Percentiles rank a stretch among this genome's conserved stretches.
Conservation (phyloP, 2,888 invertebrate genomes). For the Euclidia mi region DNA sequence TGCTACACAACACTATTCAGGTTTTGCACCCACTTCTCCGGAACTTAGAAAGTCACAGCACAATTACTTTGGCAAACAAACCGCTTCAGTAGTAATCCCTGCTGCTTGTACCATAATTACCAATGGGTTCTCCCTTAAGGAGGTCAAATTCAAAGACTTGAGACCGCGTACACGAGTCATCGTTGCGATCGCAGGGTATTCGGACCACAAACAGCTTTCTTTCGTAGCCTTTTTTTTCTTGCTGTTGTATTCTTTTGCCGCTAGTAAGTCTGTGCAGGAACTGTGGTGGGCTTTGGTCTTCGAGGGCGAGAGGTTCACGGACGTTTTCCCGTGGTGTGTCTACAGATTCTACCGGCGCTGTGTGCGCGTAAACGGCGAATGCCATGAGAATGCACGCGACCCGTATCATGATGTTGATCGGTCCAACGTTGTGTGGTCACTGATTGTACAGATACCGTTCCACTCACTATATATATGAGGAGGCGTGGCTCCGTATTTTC, state of each 20-base stretch:
- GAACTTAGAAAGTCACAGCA: too few relatives aligned
- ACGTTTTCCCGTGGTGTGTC: background rate
- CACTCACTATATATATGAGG: conserved; percentile 32
- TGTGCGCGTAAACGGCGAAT: conserved; percentile 23
- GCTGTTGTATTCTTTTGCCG: conserved; percentile 12
- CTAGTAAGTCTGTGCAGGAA: conserved; percentile 5
- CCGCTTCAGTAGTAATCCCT: background rate
- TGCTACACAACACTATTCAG: too few relatives aligned
- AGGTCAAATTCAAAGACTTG: conserved; percentile 57
- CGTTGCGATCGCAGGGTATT: conserved; percentile 36
- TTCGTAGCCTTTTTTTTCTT: conserved; percentile 14
- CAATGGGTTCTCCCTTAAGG: conserved; percentile 27
- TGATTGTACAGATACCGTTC: conserved; percentile 2
- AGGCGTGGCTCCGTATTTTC: conserved; percentile 36
- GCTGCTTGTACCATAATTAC: background rate
- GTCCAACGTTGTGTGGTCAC: background rate
- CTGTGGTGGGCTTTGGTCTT: background rate
- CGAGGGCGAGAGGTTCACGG: background rate
- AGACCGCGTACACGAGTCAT: conserved; percentile 32
- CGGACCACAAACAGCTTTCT: conserved; percentile 47
- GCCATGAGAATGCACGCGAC: conserved; percentile 30
- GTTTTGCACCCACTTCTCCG: too few relatives aligned
- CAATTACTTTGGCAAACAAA: too few relatives aligned
- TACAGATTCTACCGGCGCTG: conserved; percentile 9
- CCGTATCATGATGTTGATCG: conserved; percentile 26